Conservation (phyloP, 2,113 vertebrate genomes). For the Bujurquina vittata region DNA sequence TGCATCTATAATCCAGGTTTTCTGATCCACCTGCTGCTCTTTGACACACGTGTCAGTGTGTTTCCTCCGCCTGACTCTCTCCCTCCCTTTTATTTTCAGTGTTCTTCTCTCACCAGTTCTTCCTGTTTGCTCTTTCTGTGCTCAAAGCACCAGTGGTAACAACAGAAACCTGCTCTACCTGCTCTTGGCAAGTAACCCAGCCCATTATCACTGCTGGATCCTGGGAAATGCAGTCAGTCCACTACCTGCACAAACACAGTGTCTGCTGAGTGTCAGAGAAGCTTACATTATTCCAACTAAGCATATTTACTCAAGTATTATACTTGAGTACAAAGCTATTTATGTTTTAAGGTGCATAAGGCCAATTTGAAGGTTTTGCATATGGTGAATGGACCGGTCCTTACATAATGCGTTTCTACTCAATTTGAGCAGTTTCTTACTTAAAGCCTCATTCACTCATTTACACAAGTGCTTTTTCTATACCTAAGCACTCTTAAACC, state of each 20-base stretch:
- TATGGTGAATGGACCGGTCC: no score
- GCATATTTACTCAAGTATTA: neutral
- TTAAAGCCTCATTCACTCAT: no score
- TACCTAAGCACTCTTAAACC: no score
- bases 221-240: slow-evolving; percentile 82
- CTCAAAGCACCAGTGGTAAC: slow-evolving; percentile 62
- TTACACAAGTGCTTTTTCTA: no score
- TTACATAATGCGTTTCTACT: no score
- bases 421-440: no score
- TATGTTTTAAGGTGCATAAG: neutral
- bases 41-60: neutral
- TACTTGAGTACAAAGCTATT: neutral
- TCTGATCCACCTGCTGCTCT: slow-evolving; percentile 37
- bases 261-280: neutral
- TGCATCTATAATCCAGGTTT: slow-evolving; percentile 8
- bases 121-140: slow-evolving; percentile 26
- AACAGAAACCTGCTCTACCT: slow-evolving; percentile 75
- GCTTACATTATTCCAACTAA: neutral
- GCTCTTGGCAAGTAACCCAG: slow-evolving; percentile 49
- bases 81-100: slow-evolving; percentile 5
- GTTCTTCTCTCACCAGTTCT: slow-evolving; percentile 33
- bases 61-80: neutral
- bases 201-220: slow-evolving; percentile 49
- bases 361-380: neutral
- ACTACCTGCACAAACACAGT: neutral